Base-by-base conservation (phyloP, 2,113 vertebrate genomes). In the Grantiella picta region DNA sequence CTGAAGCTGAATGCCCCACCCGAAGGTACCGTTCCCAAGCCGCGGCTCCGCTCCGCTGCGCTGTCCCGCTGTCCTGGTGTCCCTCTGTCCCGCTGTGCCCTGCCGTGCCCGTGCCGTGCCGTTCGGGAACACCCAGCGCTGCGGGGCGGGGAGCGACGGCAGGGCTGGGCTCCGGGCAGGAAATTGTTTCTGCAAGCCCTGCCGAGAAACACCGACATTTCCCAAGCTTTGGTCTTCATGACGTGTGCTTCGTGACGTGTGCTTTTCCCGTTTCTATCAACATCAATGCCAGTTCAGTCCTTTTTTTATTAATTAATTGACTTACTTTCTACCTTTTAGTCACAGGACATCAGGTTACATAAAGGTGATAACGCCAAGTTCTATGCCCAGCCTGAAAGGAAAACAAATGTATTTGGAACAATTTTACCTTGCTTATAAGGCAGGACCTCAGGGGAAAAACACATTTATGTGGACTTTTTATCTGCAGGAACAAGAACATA, bases 51-150 rank as follows among this genome's bases (percentile, higher is more conserved):
- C 69, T 23, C 13, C 50, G 38, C 38, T 38, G 20, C 44, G 45
- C 45, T 47, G 19, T 47, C 4, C 45, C 45, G 21, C 45, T 47
- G 45, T 22, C 45, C 44, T 17, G 10, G 40, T 45, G 20, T 47
- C 5, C 47, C 47, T 5, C 47, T 23, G 47, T 23, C 14, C 50
- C 10, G 5, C 65, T 20, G 12, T 6, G 29, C 31, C 65, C 25
- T 4, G 35, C 6, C 8, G 20, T 11, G 16, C 53, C 50, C 44
- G 15, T 3, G 9, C 52, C 5, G 44, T 1, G 4, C 35, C 21
- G 1, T 1, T 0, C 3, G 19, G 38, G 13, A 10, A 3, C 6
- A 7, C 5, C 15, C 42, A 1, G 36, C 7, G 27, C 66, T 3
- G 61, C 64, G 22, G 12, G 33, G 69, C 23, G 44, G 53, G 50